Base-by-base conservation (phyloP, 53 echinoderm and acorn worm genomes). In the Paracentrotus lividus region DNA sequence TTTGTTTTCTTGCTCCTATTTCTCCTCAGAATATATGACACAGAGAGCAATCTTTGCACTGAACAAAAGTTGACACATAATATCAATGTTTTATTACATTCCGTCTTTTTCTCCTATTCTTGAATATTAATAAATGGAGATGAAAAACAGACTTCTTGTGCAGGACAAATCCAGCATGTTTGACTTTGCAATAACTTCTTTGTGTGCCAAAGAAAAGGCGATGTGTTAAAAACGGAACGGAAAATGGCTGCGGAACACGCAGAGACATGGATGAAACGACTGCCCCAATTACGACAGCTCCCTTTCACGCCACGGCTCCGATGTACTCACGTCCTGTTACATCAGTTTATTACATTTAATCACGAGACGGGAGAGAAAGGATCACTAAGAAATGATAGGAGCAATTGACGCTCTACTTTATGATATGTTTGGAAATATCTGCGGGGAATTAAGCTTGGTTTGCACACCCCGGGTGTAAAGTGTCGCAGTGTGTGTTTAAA, bases 331-430 rank as follows among this genome's bases (percentile, higher is more conserved):
- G 61, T 92, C 92, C 78, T 27, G 92, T 43, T 92, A 92, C 92
- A 78, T 92, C 78, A 75, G 92, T 92, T 81, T 92, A 92, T 92
- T 92, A 92, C 78, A 81, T 92, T 92, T 92, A 75, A 92, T 92
- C 56, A 78, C 36, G 75, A 49, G 75, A 49, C 29, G 23, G 42
- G 27, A 38, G 75, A 57, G 81, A 69, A 56, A 55, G 81, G 56
- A 92, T 77, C 81, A 51, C 69, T 16, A n/a, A 10, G 27, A 89
- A 92, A n/a, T 92, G 92, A 92, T 92, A 92, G 78, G 77, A 56
- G 78, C 81, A 78, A 92, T 92, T 92, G 92, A 59, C 92, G 81
- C 78, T 58, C 55, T 44, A 77, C 92, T 92, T 81, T 78, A 78
- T 78, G 92, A 92, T 78, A 57, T 57, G 92, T 78, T 77, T 78